Base-by-base conservation (phyloP, 2,113 vertebrate genomes). In the Condylura cristata region DNA sequence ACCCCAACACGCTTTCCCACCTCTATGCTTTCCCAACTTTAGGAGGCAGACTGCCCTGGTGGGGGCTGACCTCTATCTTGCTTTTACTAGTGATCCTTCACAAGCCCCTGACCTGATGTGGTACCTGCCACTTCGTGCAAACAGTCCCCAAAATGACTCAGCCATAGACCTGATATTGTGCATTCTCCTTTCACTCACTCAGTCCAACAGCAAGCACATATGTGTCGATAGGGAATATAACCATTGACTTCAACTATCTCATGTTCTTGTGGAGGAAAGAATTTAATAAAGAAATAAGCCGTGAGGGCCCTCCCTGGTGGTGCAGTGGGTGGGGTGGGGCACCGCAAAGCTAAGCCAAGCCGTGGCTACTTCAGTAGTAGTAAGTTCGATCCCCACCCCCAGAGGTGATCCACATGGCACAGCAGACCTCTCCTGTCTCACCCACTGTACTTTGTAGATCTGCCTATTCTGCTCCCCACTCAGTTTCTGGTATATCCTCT, bases 1-100 rank as follows among this genome's bases (percentile, higher is more conserved):
- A 18, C 10, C n/a, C 17, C 61, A 51, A 13, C 0, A 66, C 0
- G 0, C 6, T 72, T 6, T 34, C 30, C 22, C 30, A 32, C 1
- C 0, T 85, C 74, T 53, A 6, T 20, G 16, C 22, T 24, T 20
- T n/a, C 37, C 20, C 13, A 41, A 48, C 34, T 82, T 88, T 56
- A 53, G 58, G 84, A 74, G 22, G 6, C 37, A 70, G 39, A 32
- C 8, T 68, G 22, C 34, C 34, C 46, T 0, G 14, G 10, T 51
- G 0, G 12, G 44, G 24, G 1, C 46, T 53, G 46, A 89, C 18
- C 20, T 32, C 44, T 86, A 70, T n/a, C 51, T 89, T 66, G 48
- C 41, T 89, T 12, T 53, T 53, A 8, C 10, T 37, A 14, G 4
- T 78, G 48, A 71, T n/a, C 11, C 10, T 71, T 60, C 34, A 79